Evolutionary conservation across 2,113 vertebrate species (phyloP).

Genomic region (Clarias macrocephalus): DNA sequence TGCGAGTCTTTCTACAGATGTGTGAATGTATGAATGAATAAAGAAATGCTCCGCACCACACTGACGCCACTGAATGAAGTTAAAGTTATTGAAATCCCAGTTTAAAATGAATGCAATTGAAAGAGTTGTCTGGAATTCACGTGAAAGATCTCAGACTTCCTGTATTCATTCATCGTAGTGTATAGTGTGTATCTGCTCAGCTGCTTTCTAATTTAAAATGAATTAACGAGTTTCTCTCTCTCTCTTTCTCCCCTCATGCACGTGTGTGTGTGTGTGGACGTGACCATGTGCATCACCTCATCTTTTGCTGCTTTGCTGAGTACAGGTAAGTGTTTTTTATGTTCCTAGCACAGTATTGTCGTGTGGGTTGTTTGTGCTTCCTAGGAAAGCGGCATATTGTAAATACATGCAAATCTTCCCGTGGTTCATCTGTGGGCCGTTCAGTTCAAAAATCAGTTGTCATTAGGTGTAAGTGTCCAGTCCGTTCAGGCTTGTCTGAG

Average conservation of each 20-base stretch:
- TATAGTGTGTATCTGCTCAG: not conserved
- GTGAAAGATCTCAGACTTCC: not conserved
- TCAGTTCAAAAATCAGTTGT: not conserved
- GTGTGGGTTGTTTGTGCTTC: not conserved
- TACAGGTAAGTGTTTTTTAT: conserved; percentile 30
- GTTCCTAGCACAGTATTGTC: not conserved
- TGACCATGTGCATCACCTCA: not conserved
- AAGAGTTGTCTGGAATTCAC: not conserved
- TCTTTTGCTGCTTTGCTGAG: not conserved
- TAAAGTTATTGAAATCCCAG: not conserved
- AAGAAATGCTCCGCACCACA: not conserved
- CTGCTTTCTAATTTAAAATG: not conserved
- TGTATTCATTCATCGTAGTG: not conserved
- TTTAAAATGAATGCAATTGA: not conserved
- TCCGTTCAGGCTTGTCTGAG: conserved; percentile 10
- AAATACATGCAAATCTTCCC: not conserved
- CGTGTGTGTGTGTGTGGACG: not conserved
- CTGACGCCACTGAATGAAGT: not conserved
- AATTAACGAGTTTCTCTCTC: not conserved
- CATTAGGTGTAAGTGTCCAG: not conserved
- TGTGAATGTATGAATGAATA: not conserved
- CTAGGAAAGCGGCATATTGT: not conserved
- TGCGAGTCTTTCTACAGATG: not conserved
- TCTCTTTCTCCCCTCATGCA: not conserved
- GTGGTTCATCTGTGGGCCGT: not conserved